These are phyloP conservation scores for Ibidorhyncha struthersii DNA, from an alignment of 2,113 vertebrate species.

Conservation along the genomic window DNA sequence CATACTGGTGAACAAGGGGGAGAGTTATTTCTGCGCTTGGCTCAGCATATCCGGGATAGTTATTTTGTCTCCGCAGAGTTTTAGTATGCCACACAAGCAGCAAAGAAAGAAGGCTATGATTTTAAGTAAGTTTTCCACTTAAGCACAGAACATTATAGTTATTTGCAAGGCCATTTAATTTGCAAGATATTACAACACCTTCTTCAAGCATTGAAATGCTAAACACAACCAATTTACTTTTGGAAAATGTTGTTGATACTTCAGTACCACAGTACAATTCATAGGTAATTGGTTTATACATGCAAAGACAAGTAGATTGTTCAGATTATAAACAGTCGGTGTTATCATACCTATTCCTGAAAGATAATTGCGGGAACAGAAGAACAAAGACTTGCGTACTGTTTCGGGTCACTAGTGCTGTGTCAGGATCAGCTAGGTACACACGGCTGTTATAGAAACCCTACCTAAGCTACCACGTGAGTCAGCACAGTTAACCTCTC, in stretches of 20 bases:
- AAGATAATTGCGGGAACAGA: neutral
- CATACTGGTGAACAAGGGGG: neutral
- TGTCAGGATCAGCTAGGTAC: neutral
- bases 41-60: neutral
- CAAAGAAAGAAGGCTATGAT: neutral
- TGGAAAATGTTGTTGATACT: neutral
- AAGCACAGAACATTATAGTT: neutral
- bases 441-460: neutral
- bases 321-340: neutral
- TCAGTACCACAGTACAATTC: neutral
- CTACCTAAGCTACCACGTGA: rapidly evolving
- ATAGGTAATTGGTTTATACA: neutral
- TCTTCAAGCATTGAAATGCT: neutral
- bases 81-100: neutral
- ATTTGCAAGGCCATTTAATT: neutral
- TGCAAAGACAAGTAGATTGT: neutral
- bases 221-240: neutral
- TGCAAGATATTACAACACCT: neutral
- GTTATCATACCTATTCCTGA: neutral
- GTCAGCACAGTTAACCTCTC: neutral
- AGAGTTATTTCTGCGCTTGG: neutral
- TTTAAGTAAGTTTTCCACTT: neutral
- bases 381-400: rapidly evolving
- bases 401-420: neutral
- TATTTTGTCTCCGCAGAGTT: neutral